Conservation (phyloP, 2,888 invertebrate species). For the Oscheius sp. region DNA sequence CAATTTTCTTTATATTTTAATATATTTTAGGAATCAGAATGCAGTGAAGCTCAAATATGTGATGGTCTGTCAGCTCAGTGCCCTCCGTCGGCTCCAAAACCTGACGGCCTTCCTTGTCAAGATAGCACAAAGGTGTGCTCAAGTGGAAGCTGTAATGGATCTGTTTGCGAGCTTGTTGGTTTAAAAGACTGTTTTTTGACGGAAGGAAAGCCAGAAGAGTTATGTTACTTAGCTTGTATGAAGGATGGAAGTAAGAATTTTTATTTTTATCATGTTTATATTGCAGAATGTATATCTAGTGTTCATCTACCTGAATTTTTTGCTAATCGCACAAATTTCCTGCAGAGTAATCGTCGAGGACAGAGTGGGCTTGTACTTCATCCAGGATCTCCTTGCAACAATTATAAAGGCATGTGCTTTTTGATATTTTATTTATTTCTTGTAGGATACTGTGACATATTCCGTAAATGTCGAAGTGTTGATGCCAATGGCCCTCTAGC, state of each 20-base stretch:
- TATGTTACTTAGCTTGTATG: slow-evolving; percentile 93
- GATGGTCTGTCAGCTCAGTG: slow-evolving; percentile 80
- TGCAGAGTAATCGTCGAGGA: slow-evolving; percentile 59
- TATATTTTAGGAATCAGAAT: slow-evolving; percentile 64
- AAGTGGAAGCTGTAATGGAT: slow-evolving; percentile 81
- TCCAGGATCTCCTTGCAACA: slow-evolving; percentile 97
- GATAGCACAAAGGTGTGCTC: slow-evolving; percentile 81
- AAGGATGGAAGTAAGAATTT: slow-evolving; percentile 65
- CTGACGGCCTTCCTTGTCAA: slow-evolving; percentile 93
- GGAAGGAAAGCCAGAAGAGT: slow-evolving; percentile 76
- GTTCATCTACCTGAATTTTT: slow-evolving; percentile 65
- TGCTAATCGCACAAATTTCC: slow-evolving; percentile 51
- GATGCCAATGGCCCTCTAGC: slow-evolving; percentile 98
- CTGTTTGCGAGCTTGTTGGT: slow-evolving; percentile 92
- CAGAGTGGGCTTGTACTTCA: slow-evolving; percentile 75
- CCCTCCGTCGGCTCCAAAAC: slow-evolving; percentile 83
- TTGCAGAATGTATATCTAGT: slow-evolving; percentile 64
- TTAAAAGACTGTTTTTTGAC: slow-evolving; percentile 94
- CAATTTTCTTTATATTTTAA: not conserved
- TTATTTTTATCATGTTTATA: not conserved
- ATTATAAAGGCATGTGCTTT: slow-evolving; percentile 77
- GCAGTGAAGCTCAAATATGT: slow-evolving; percentile 62
- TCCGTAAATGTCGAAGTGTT: slow-evolving; percentile 95
- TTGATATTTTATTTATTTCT: not conserved
- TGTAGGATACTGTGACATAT: slow-evolving; percentile 95